phyloP scores from a whole-genome alignment of 2,113 vertebrate genomes.

The Rhipidura dahli region DNA sequence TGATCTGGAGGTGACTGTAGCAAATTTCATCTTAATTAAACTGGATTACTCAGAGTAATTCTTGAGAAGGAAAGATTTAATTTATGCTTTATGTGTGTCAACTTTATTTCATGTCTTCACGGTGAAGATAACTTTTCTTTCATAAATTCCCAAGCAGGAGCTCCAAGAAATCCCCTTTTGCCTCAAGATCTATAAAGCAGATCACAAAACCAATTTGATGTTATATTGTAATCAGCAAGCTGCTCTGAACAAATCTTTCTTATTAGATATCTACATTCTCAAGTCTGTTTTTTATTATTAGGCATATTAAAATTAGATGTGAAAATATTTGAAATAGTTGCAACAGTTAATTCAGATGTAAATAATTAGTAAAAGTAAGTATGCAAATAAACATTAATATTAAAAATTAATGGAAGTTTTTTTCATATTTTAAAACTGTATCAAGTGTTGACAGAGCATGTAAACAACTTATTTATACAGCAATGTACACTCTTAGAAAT shows the following conservation, averaged over 20 bases:
- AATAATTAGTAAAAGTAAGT: slow-evolving; percentile 52
- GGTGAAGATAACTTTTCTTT: slow-evolving; percentile 58
- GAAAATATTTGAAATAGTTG: not conserved
- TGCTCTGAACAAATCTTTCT: slow-evolving; percentile 34
- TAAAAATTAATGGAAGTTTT: slow-evolving; percentile 2
- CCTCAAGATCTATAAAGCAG: slow-evolving; percentile 67
- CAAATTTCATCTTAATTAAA: not conserved
- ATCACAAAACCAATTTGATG: slow-evolving; percentile 56
- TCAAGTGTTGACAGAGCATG: not conserved
- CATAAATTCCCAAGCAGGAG: slow-evolving; percentile 61
- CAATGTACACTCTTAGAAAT: not conserved
- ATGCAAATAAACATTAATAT: not conserved
- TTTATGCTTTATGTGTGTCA: slow-evolving; percentile 8
- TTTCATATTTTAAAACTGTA: not conserved
- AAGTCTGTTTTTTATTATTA: not conserved
- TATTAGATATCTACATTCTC: not conserved
- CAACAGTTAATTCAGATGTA: slow-evolving; percentile 22
- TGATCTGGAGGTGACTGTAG: not conserved
- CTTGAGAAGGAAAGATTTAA: slow-evolving; percentile 12
- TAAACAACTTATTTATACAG: not conserved
- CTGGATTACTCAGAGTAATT: not conserved
- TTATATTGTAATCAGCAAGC: slow-evolving; percentile 21
- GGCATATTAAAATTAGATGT: not conserved
- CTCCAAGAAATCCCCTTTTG: slow-evolving; percentile 65
- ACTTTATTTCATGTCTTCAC: slow-evolving; percentile 53